Conservation (phyloP, 1,140 invertebrate genomes). For the Drosophila lini region DNA sequence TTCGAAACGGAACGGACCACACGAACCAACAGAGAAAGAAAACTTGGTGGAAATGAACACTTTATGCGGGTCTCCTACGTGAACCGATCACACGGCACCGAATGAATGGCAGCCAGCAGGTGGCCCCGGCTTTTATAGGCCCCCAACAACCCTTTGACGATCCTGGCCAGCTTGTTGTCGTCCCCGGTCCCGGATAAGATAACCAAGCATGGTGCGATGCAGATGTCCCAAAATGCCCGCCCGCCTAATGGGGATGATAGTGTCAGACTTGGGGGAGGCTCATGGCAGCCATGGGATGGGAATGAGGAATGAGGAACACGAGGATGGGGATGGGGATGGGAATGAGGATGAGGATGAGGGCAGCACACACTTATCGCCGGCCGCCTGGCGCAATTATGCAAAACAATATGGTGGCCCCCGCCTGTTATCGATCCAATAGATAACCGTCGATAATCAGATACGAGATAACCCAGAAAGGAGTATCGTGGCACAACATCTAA, state of each 20-base stretch:
- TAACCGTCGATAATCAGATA: conserved; percentile 21
- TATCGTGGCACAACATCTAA: conserved; percentile 13
- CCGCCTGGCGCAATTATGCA: conserved; percentile 67
- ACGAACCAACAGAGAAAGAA: conserved; percentile 4
- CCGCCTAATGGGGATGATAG: conserved; percentile 67
- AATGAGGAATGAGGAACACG: neutral
- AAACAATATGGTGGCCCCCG: conserved; percentile 73
- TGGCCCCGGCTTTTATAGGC: conserved; percentile 68
- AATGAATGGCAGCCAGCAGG: conserved; percentile 74
- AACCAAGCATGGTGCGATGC: conserved; percentile 54
- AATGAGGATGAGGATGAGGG: conserved; percentile 13
- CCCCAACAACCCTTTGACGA: conserved; percentile 40
- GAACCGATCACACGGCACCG: conserved; percentile 55
- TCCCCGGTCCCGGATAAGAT: conserved; percentile 63
- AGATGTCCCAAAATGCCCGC: conserved; percentile 54
- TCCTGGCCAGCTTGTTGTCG: conserved; percentile 55
- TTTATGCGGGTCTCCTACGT: conserved; percentile 66
- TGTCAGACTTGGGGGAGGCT: conserved; percentile 23
- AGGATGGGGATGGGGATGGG: neutral
- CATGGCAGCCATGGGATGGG: conserved; percentile 2
- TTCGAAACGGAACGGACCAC: conserved; percentile 6
- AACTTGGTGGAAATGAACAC: conserved; percentile 55
- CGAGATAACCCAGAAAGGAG: conserved; percentile 18
- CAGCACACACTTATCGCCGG: conserved; percentile 44
- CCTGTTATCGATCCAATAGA: conserved; percentile 68